Evolutionary conservation across 92 coral and sea anemone species (phyloP).

Genomic region (Actinostola sp.): DNA sequence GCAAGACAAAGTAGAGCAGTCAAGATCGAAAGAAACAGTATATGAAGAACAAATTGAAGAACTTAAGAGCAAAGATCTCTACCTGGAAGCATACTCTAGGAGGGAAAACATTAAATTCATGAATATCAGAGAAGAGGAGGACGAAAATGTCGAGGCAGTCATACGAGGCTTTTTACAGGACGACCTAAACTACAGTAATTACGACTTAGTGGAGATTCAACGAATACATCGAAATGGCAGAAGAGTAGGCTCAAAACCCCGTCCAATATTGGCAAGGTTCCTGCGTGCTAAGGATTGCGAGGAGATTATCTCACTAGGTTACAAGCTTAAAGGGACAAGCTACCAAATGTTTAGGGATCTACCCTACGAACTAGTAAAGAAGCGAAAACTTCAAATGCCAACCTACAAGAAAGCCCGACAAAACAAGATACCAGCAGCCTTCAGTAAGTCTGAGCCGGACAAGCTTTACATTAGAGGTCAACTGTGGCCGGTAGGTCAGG

Average conservation of each 20-base stretch:
- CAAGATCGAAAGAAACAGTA: neutral
- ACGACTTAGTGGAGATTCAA: neutral
- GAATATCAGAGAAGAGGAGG: neutral
- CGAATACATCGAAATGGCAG: slow-evolving; percentile 7
- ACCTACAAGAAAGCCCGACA: neutral
- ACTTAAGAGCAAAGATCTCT: neutral
- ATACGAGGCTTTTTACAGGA: neutral
- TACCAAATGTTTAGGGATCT: slow-evolving; percentile 14
- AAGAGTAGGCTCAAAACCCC: neutral
- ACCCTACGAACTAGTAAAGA: slow-evolving; percentile 3
- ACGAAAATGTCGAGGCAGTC: neutral
- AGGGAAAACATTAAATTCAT: neutral
- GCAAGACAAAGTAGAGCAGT: neutral
- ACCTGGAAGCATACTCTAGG: neutral
- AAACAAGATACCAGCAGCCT: slow-evolving; percentile 1
- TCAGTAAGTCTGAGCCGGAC: slow-evolving; percentile 23
- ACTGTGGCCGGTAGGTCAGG: slow-evolving; percentile 3
- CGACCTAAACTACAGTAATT: neutral
- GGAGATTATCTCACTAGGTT: neutral
- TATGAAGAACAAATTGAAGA: neutral
- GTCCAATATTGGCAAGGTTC: slow-evolving; percentile 17
- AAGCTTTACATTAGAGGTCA: slow-evolving; percentile 13
- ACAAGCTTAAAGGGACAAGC: slow-evolving; percentile 1
- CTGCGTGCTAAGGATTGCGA: slow-evolving; percentile 3
- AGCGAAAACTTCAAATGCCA: slow-evolving; percentile 12